Conservation (phyloP, 2,113 vertebrate species). For the Geococcyx californianus region DNA sequence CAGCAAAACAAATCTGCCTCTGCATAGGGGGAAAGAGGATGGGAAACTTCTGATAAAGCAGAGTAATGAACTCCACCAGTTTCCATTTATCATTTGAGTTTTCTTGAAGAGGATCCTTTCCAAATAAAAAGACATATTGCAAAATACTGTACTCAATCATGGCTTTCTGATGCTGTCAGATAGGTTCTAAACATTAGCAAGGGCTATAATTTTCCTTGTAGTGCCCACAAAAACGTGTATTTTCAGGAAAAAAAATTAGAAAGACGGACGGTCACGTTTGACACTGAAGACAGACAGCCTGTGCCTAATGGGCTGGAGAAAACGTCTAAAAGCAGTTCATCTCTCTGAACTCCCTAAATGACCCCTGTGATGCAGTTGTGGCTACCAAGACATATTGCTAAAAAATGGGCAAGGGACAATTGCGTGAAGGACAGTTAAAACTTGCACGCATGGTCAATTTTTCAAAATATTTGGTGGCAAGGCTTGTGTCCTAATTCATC, state of each 20-base stretch:
- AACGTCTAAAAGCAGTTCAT: slow-evolving; percentile 9
- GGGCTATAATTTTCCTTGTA: slow-evolving; percentile 28
- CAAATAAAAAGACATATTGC: neutral
- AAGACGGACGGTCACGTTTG: neutral
- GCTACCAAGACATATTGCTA: neutral
- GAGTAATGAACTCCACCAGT: slow-evolving; percentile 8
- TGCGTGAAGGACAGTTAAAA: neutral
- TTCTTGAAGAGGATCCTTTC: neutral
- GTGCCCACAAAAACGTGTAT: neutral
- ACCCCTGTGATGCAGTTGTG: neutral
- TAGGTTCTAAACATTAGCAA: slow-evolving; percentile 35
- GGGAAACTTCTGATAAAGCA: slow-evolving; percentile 12
- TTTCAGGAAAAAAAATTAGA: neutral
- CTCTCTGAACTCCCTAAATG: neutral
- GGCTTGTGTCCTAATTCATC: neutral
- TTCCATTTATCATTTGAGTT: neutral
- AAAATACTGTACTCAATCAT: neutral
- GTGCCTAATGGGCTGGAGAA: slow-evolving; percentile 27
- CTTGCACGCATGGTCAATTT: neutral
- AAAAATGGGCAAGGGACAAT: neutral
- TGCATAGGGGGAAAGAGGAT: neutral
- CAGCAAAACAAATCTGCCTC: neutral
- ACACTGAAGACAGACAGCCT: neutral
- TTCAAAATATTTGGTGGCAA: slow-evolving; percentile 1
- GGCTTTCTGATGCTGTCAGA: slow-evolving; percentile 19